Evolutionary conservation across 1,140 invertebrate species (phyloP), one percentile per base, ranked within the genome.

Genomic region (Hesperophylax magnus): DNA sequence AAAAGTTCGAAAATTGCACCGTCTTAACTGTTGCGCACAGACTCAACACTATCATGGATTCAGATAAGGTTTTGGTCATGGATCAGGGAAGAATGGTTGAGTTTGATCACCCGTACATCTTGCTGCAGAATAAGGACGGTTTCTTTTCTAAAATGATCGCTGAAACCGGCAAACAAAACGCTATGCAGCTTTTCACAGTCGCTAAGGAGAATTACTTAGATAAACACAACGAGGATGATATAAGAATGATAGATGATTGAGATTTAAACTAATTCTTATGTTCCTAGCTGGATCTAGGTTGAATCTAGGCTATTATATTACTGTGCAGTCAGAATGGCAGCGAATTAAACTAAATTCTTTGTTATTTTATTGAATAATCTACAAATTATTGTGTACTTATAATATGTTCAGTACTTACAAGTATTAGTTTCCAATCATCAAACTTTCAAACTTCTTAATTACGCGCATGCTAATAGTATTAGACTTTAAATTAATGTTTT

Each of bases 11-110:
- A 22, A 85, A 89, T 15, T 92, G 92, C 82, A 95, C 94, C 0
- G 93, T 95, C 14, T 87, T 95, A 7, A 94, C 94, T 2, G 94
- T 95, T 78, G 94, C 94, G 39, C 94, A 95, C 88, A 88, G 95
- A 47, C 86, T 96, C 4, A 89, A 95, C 84, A 92, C 91, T 1
- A 89, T 92, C 11, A 92, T 92, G 87, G 91, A 92, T 83, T 91
- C 91, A 80, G 93, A 95, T 86, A 77, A 72, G 60, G 89, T 94
- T 4, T 84, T 94, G 72, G 93, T 94, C 2, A 87, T 95, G 86
- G 91, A 92, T 82, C 88, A 86, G 58, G 91, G 91, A 18, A 77
- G 79, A 24, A 85, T 90, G n/a, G 86, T 88, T 7, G 92, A 96
- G 87, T 94, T 93, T 85, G 93, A 93, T 85, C 88, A 91, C 77